Conservation (phyloP, 2,113 vertebrate species). For the Oxyura jamaicensis region DNA sequence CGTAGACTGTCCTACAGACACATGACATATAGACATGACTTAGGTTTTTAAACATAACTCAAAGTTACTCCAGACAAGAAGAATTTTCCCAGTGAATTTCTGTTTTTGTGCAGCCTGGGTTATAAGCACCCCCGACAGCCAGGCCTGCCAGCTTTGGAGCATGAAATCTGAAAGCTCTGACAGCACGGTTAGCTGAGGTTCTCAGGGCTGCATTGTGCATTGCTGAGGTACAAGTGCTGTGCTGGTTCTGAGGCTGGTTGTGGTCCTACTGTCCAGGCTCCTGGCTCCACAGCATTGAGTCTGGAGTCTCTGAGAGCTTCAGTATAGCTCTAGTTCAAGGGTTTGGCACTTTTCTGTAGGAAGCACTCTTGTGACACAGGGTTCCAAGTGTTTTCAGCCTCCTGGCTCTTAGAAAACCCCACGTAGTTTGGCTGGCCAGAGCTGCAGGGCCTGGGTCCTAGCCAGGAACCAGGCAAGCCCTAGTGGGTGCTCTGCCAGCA, state of each 20-base stretch:
- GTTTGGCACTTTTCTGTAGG: background rate
- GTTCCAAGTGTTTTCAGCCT: background rate
- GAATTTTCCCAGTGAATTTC: background rate
- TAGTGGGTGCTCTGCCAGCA: background rate
- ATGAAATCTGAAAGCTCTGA: background rate
- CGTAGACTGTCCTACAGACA: background rate
- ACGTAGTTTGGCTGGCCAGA: accelerated
- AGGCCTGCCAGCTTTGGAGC: accelerated
- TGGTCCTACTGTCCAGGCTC: background rate
- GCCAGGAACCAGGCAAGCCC: background rate
- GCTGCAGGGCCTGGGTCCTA: background rate
- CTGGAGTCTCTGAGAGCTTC: background rate
- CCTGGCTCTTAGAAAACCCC: background rate
- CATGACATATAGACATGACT: accelerated
- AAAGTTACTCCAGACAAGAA: background rate
- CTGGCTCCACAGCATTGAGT: accelerated
- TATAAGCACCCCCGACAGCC: background rate
- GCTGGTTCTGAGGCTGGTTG: background rate
- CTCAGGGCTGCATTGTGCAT: background rate
- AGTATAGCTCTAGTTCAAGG: background rate
- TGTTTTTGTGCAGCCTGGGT: background rate
- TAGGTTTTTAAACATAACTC: background rate
- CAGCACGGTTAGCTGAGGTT: background rate
- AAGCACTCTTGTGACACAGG: background rate
- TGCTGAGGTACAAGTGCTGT: background rate